Evolutionary conservation across 2,888 invertebrate species (phyloP).

Genomic region (Sphecodes monilicornis): DNA sequence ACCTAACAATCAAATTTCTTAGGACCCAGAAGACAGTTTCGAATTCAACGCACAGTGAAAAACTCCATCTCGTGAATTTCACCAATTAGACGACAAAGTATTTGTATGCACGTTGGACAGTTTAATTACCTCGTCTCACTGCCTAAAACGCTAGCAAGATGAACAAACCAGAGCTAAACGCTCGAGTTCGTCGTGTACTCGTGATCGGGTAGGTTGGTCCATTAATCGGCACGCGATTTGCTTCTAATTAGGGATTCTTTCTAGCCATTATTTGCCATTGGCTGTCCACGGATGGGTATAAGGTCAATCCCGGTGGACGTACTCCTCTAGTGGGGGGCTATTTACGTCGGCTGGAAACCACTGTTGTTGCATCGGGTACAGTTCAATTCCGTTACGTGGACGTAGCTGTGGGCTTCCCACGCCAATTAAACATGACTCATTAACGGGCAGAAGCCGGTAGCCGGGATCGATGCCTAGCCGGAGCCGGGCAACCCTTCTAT

Average conservation of each 20-base stretch:
- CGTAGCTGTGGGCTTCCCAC: constrained; percentile 82
- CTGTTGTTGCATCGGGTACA: constrained; percentile 72
- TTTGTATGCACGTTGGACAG: background rate
- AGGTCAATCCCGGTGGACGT: constrained; percentile 31
- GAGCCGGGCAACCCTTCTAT: constrained; percentile 73
- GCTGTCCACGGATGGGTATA: constrained; percentile 16
- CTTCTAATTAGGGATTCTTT: constrained; percentile 40
- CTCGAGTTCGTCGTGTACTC: background rate
- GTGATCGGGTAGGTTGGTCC: background rate
- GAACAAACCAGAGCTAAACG: background rate
- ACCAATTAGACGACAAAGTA: background rate
- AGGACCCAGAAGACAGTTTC: too few relatives aligned
- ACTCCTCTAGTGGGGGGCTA: constrained; percentile 23
- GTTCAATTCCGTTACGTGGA: constrained; percentile 82
- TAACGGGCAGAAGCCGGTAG: constrained; percentile 82
- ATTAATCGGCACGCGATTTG: constrained; percentile 22
- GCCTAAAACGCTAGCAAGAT: background rate
- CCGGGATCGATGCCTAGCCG: constrained; percentile 80
- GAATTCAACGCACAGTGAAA: too few relatives aligned
- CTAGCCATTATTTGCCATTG: constrained; percentile 30
- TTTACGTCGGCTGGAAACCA: constrained; percentile 64
- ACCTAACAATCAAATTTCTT: too few relatives aligned
- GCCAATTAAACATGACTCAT: constrained; percentile 85
- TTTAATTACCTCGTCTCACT: background rate
- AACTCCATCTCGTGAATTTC: too few relatives aligned